Percentiles rank a stretch among this genome's conserved stretches.
Conservation (phyloP, 2,888 invertebrate genomes). For the Euzophera pinguis region DNA sequence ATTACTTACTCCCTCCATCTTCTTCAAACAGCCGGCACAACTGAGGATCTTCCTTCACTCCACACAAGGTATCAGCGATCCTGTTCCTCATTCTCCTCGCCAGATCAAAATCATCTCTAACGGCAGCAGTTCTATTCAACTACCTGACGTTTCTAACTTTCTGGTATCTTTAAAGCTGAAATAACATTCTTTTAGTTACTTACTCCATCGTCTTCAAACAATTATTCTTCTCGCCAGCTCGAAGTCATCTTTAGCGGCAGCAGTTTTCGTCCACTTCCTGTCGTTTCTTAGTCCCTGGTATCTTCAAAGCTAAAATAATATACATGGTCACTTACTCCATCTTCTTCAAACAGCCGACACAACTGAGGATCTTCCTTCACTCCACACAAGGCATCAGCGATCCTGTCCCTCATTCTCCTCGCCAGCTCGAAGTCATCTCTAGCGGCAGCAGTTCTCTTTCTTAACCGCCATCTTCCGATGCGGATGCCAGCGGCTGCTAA, state of each 20-base stretch:
- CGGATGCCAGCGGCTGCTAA: constrained; percentile 92
- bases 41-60: constrained; percentile 86
- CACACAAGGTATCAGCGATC: constrained; percentile 86
- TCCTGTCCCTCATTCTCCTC: constrained; percentile 91
- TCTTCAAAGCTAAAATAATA: too few species aligned
- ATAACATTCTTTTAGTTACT: too few species aligned
- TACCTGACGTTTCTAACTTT: too few species aligned
- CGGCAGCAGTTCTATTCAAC: constrained; percentile 96
- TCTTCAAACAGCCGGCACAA: constrained; percentile 89
- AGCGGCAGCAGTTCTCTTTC: constrained; percentile 95
- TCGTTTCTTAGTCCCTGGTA: too few species aligned
- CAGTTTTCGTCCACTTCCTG: too few species aligned
- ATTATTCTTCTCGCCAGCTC: constrained; percentile 19
- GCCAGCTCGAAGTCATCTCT: constrained; percentile 96
- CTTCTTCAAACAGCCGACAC: constrained; percentile 87
- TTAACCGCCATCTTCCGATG: constrained; percentile 93
- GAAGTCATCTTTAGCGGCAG: too few species aligned
- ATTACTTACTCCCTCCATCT: too few species aligned
- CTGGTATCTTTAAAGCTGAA: too few species aligned
- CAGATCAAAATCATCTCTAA: constrained; percentile 83
- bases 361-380: constrained; percentile 87
- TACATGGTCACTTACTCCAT: too few species aligned
- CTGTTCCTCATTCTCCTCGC: too few species aligned
- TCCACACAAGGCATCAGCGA: constrained; percentile 89
- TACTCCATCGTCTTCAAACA: constrained; percentile 89